phyloP scores from a whole-genome alignment of 2,888 invertebrate genomes.

The Calameuta pallipes region DNA sequence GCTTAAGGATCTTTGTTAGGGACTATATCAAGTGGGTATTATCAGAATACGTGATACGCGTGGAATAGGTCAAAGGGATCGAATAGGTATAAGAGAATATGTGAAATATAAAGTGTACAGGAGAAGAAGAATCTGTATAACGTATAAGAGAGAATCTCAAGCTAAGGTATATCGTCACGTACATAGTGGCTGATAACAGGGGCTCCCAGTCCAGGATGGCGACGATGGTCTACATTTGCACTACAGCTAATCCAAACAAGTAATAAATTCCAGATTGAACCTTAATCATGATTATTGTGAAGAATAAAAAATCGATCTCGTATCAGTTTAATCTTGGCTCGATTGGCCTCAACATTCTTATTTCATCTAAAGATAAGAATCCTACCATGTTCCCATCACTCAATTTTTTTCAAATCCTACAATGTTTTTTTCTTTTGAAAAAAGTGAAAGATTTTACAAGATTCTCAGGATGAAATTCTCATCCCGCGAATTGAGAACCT shows the following conservation, averaged over 20 bases:
- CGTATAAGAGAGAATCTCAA: slow-evolving; percentile 9
- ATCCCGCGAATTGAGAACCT: neutral
- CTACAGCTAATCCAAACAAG: neutral
- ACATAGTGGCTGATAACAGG: slow-evolving; percentile 27
- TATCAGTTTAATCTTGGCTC: neutral
- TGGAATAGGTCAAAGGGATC: neutral
- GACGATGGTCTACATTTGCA: neutral
- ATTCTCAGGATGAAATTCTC: neutral
- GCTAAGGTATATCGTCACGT: slow-evolving; percentile 30
- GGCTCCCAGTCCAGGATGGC: slow-evolving; percentile 8
- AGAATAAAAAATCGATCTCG: neutral
- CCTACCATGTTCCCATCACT: neutral
- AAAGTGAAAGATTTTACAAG: neutral
- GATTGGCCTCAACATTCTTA: neutral
- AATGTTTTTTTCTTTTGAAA: neutral
- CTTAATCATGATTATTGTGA: neutral
- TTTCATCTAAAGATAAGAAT: neutral
- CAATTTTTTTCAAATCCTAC: neutral
- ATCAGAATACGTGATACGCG: neutral
- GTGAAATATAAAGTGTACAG: slow-evolving; percentile 8
- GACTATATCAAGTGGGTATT: neutral
- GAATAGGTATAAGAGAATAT: neutral
- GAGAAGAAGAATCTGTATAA: neutral
- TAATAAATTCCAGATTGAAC: neutral
- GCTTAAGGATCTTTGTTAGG: neutral